Evolutionary conservation across 2,113 vertebrate genomes (phyloP).

Genomic region (Pyxicephalus adspersus): DNA sequence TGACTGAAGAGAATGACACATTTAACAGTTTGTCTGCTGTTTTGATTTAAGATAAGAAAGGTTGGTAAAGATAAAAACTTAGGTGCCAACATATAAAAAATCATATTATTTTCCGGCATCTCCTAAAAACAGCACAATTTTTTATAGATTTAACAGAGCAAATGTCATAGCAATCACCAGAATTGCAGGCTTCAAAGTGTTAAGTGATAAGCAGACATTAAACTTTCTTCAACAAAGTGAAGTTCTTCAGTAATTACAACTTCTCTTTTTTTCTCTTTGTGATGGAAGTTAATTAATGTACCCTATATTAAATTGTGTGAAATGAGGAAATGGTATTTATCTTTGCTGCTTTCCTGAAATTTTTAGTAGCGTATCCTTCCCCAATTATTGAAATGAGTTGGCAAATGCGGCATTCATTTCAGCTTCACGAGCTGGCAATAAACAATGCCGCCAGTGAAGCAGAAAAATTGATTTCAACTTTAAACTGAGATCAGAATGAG

Average conservation of each 20-base stretch:
- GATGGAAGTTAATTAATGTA: neutral
- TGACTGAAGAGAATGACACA: too few relatives aligned
- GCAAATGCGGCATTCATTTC: conserved; percentile 9
- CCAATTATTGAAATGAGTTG: conserved; percentile 36
- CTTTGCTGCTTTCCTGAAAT: neutral
- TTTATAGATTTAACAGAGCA: too few relatives aligned
- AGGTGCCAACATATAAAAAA: too few relatives aligned
- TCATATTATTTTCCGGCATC: too few relatives aligned
- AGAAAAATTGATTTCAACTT: conserved; percentile 26
- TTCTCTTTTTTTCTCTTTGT: neutral
- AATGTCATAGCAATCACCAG: too few relatives aligned
- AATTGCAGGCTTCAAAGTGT: too few relatives aligned
- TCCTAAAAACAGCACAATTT: too few relatives aligned
- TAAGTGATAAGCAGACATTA: too few relatives aligned
- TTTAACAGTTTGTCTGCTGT: too few relatives aligned
- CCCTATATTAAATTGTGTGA: neutral
- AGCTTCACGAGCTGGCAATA: conserved; percentile 8
- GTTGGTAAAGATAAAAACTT: too few relatives aligned
- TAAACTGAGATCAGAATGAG: conserved; percentile 46
- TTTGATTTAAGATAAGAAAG: too few relatives aligned
- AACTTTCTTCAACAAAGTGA: too few relatives aligned
- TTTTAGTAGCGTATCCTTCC: conserved; percentile 4
- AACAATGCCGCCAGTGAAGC: conserved; percentile 14
- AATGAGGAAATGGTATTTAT: neutral
- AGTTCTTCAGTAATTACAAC: neutral